A percentile compares a stretch with the other conserved stretches of the same genome.
Conservation (phyloP, 2,797 vertebrate species). For the Poeciliopsis presidionis region DNA sequence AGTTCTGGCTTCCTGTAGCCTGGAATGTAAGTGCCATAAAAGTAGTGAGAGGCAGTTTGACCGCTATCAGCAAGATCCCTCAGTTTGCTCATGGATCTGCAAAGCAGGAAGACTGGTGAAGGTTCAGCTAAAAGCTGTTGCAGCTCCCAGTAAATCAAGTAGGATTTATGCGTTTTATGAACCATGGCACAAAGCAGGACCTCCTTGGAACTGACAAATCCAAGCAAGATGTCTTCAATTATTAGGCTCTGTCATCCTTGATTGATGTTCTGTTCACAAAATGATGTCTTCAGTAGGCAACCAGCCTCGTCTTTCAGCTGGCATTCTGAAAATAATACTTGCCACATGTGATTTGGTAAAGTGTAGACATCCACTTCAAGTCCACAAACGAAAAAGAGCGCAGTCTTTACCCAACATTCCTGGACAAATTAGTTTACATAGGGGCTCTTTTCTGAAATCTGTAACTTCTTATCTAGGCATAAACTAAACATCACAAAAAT, state of each 20-base stretch:
- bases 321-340: neutral
- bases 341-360: neutral
- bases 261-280: slow-evolving; percentile 10
- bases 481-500: neutral
- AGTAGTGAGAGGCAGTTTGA: slow-evolving; percentile 30
- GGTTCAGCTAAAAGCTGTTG: slow-evolving; percentile 72
- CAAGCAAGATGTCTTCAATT: slow-evolving; percentile 60
- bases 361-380: neutral
- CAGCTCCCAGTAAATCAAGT: slow-evolving; percentile 58
- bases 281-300: slow-evolving; percentile 3
- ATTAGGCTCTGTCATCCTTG: slow-evolving; percentile 22
- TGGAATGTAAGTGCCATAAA: neutral
- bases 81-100: slow-evolving; percentile 37
- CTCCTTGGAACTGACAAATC: slow-evolving; percentile 54
- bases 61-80: slow-evolving; percentile 44
- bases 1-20: neutral
- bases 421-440: slow-evolving; percentile 6
- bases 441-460: neutral
- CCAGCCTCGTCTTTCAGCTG: neutral
- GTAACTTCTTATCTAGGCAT: neutral
- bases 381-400: neutral
- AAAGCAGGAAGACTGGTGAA: slow-evolving; percentile 54
- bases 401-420: neutral
- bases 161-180: slow-evolving; percentile 59
- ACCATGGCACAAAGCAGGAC: slow-evolving; percentile 51